Conservation (phyloP, 2,113 vertebrate species). For the Uria lomvia region DNA sequence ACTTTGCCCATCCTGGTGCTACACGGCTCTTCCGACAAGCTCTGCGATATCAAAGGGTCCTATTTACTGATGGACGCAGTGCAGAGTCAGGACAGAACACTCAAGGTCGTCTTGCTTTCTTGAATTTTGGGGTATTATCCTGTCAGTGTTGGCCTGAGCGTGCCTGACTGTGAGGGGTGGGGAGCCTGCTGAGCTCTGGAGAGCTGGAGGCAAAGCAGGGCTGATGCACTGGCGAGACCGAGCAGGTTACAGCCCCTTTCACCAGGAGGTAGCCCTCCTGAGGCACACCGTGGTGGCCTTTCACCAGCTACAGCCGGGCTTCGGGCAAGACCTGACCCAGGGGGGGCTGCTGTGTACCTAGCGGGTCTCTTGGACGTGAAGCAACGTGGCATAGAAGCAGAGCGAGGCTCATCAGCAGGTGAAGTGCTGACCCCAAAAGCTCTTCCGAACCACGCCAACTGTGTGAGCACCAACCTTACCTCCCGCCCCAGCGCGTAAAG, state of each 20-base stretch:
- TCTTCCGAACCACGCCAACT: neutral
- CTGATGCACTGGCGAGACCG: neutral
- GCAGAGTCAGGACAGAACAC: constrained; percentile 85
- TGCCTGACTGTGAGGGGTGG: neutral
- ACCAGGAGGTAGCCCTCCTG: neutral
- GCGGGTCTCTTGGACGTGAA: neutral
- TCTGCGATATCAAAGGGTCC: constrained; percentile 90
- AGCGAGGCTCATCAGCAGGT: neutral
- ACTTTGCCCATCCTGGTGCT: constrained; percentile 89
- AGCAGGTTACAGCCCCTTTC: neutral
- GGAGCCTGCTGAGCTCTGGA: neutral
- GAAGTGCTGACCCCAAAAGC: neutral
- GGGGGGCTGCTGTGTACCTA: neutral
- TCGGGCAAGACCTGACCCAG: neutral
- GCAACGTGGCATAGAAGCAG: neutral
- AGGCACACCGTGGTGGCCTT: neutral
- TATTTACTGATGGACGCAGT: constrained; percentile 83
- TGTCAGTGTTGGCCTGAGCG: neutral
- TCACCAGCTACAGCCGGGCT: neutral
- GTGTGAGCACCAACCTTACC: neutral
- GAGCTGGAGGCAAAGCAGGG: neutral
- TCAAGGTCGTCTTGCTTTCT: constrained; percentile 80
- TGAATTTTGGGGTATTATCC: neutral
- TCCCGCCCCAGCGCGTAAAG: neutral
- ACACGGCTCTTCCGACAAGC: constrained; percentile 87